Conservation (phyloP, 2,797 vertebrate genomes). For the Pantherophis alleghaniensis region DNA sequence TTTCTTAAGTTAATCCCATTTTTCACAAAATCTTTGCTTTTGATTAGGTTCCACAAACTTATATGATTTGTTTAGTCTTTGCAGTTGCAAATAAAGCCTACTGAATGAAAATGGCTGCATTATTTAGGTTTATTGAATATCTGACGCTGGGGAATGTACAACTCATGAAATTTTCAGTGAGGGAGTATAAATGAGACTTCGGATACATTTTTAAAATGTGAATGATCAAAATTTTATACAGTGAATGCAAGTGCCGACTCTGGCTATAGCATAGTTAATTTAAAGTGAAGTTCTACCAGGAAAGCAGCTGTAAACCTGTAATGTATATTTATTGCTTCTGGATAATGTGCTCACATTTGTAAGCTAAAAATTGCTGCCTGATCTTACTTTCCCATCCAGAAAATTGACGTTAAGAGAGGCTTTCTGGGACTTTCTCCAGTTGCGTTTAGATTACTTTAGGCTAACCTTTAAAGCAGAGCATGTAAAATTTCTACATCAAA, state of each 20-base stretch:
- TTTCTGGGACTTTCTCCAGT: not conserved
- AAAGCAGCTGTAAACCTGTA: conserved; percentile 46
- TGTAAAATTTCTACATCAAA: not conserved
- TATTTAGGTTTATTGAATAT: conserved; percentile 70
- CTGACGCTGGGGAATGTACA: conserved; percentile 63
- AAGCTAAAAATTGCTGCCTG: conserved; percentile 34
- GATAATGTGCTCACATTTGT: conserved; percentile 38
- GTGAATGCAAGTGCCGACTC: conserved; percentile 37
- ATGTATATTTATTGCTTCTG: conserved; percentile 51
- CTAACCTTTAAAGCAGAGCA: not conserved
- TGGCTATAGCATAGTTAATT: conserved; percentile 58
- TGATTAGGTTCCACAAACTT: conserved; percentile 23
- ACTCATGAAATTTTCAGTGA: conserved; percentile 67
- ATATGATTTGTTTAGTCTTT: conserved; percentile 38
- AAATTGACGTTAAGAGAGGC: conserved; percentile 22
- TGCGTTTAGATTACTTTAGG: not conserved
- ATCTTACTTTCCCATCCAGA: conserved; percentile 15
- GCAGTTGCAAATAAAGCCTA: conserved; percentile 53
- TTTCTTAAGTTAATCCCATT: conserved; percentile 13
- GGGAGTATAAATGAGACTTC: conserved; percentile 56
- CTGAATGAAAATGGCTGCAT: conserved; percentile 64
- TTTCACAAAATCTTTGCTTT: conserved; percentile 14
- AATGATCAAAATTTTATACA: conserved; percentile 67
- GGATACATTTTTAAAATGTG: conserved; percentile 63
- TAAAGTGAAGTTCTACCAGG: conserved; percentile 51